Percentiles rank a stretch among this genome's conserved stretches.
phyloP scores from a whole-genome alignment of 2,797 vertebrate species.

The Poeciliopsis presidionis region DNA sequence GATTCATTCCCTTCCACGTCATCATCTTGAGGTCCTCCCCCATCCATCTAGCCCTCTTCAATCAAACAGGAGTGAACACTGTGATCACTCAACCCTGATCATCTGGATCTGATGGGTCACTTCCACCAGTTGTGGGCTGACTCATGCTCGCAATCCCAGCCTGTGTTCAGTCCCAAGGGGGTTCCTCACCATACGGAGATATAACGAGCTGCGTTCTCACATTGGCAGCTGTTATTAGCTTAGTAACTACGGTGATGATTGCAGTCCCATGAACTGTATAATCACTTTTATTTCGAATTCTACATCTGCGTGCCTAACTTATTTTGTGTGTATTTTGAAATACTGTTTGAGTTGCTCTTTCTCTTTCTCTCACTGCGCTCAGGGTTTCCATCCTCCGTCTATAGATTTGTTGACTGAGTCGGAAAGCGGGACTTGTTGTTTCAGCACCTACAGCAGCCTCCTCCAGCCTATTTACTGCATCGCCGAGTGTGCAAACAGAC shows the following conservation, averaged over 20 bases:
- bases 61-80: neutral
- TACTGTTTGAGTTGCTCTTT: neutral
- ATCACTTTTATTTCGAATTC: neutral
- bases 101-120: neutral
- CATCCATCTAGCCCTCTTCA: neutral
- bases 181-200: neutral
- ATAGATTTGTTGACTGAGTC: constrained; percentile 5
- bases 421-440: constrained; percentile 25
- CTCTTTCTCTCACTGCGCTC: neutral
- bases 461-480: neutral
- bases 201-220: neutral
- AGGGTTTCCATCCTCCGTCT: neutral
- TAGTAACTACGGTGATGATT: neutral
- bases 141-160: neutral
- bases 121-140: neutral
- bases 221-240: neutral
- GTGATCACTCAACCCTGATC: no score
- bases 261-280: neutral
- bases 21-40: neutral
- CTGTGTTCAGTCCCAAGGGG: neutral
- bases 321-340: neutral
- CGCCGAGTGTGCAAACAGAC: constrained; percentile 50
- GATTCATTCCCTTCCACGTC: neutral
- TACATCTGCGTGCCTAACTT: neutral
- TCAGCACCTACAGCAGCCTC: neutral